Base-by-base conservation (phyloP, 2,113 vertebrate species). In the Vombatus ursinus region DNA sequence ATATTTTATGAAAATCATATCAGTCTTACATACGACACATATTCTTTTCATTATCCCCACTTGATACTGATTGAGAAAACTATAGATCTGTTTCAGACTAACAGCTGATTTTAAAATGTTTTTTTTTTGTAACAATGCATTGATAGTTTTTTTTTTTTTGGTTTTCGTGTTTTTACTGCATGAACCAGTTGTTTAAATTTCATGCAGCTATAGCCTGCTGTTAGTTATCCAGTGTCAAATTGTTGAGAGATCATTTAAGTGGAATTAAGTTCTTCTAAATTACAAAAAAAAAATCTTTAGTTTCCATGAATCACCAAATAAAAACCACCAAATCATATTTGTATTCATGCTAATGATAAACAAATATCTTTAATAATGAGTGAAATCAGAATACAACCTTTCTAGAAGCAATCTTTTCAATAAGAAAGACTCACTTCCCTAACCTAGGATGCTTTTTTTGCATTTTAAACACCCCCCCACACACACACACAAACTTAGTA, bases 281-380 rank as follows among this genome's bases (percentile, higher is more conserved):
- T n/a, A n/a, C n/a, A n/a, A n/a, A n/a, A 77, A 94, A 23, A 68
- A 26, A 94, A 44, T 94, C 25, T 92, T 3, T 89, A 90, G 19
- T 44, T 84, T 84, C n/a, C n/a, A 93, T 49, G 44, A 92, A 54
- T 54, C 84, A 31, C 61, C 77, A 90, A 0, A 48, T 53, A 77
- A 91, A 91, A 92, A 96, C 19, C 92, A 0, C 28, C 50, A 52
- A 89, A 52, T 93, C 12, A 14, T 57, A 50, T 89, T 91, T 94
- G 50, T 91, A 94, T 96, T 92, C 52, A 93, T 49, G 8, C 16
- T 44, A 47, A 92, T 31, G 19, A 84, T 84, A 84, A 49, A n/a
- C 31, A 49, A 91, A 90, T 91, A 92, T 37, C 14, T 93, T 95
- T 91, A 14, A 25, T 95, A 25, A 96, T 96, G 91, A 95, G 94